Base-by-base conservation (phyloP, 2,888 invertebrate species). In the Drosophila eohydei region DNA sequence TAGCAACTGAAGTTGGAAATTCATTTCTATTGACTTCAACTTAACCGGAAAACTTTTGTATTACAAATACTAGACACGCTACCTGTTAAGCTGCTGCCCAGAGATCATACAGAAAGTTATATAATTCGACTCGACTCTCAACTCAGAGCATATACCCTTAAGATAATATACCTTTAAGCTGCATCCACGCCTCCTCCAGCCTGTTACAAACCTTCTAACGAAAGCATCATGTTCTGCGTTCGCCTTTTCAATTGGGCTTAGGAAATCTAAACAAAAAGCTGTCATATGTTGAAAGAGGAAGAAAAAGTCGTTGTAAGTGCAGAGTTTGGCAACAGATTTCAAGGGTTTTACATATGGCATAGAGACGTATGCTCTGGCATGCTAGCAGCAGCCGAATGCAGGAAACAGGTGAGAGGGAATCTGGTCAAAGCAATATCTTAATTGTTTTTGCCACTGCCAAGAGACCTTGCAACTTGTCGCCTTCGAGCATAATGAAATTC, bases 371-470 rank as follows among this genome's bases (percentile, higher is more conserved):
- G 16, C 16, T 16, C 12, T 26, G 6, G 4, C 46, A 28, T 11
- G 43, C 12, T 2, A 21, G 26, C 28, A 28, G 14, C 7, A 46
- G 44, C 14, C 7, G 7, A 28, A 30, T 21, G 21, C 21, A 21
- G 21, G 21, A 21, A 21, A 21, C 21, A 21, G 21, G 21, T 4
- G 16, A 28, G 8, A 14, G 21, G 5, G 16, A 12, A 9, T 12
- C 28, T 50, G 40, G 34, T 68, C 48, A 36, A 44, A 34, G 65
- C 32, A 79, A 66, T 68, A 59, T 61, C 58, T 56, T 55, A 71
- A 72, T 72, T 75, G 58, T 77, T 76, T 76, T 52, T 52, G 28
- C 30, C 75, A 34, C 41, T 46, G 54, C 58, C 40, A 4, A 5
- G 72, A 61, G 64, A 64, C 52, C 64, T 71, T 64, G 78, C 54